phyloP scores from a whole-genome alignment of 2,113 vertebrate species.

The Candoia aspera region DNA sequence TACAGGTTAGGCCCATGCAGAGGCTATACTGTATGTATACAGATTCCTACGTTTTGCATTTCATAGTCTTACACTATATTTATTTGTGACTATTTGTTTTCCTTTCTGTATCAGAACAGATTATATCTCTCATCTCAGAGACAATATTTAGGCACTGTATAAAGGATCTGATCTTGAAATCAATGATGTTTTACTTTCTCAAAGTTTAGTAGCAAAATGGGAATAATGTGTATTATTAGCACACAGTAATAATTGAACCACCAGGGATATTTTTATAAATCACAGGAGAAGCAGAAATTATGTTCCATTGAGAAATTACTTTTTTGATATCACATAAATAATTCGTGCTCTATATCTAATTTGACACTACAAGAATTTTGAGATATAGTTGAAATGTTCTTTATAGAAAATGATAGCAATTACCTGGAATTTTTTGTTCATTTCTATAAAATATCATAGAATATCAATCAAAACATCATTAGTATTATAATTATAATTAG shows the following conservation, averaged over 20 bases:
- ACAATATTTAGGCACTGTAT: conserved; percentile 14
- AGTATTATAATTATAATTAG: not conserved
- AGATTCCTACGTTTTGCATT: conserved; percentile 25
- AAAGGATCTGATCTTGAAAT: conserved; percentile 31
- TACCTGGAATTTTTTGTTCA: not conserved
- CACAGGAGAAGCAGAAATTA: not conserved
- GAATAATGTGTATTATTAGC: not conserved
- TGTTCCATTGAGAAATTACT: conserved; percentile 31
- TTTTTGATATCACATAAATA: conserved; percentile 28
- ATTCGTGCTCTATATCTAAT: conserved; percentile 29
- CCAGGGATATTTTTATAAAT: conserved; percentile 23
- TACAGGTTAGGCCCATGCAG: conserved; percentile 16
- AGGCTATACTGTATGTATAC: conserved; percentile 30
- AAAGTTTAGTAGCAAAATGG: conserved; percentile 42
- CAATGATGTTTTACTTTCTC: conserved; percentile 27
- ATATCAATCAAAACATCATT: not conserved
- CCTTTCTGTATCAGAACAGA: conserved; percentile 9
- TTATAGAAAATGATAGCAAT: not conserved
- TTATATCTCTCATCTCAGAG: conserved; percentile 27
- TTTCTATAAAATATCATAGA: conserved; percentile 24
- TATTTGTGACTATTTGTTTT: conserved; percentile 22
- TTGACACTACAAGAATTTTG: conserved; percentile 25
- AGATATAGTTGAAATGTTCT: not conserved
- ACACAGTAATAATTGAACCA: conserved; percentile 24
- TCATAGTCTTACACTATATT: conserved; percentile 12